Base-by-base conservation (phyloP, 2,888 invertebrate species). In the Idaea dimidiata region DNA sequence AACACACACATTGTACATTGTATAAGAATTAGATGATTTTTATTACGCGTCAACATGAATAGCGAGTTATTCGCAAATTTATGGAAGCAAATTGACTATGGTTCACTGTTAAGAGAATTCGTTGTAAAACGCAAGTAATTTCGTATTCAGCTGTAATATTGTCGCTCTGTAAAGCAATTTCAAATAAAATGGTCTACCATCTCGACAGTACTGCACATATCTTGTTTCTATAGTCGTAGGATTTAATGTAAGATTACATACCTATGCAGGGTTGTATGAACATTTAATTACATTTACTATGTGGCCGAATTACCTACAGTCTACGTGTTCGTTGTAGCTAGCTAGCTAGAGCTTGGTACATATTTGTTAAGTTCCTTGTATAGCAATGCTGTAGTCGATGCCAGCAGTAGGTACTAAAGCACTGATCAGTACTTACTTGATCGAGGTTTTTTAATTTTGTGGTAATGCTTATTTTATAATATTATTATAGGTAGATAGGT, bases 201-300 rank as follows among this genome's bases (percentile, higher is more conserved):
- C 56, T 56, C 43, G 43, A 56, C 56, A 14, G 54, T 43, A 54
- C 17, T 56, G 56, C 56, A 56, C 18, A 56, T 56, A 56, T 56
- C 56, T 56, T 56, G 56, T 56, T 43, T 56, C 56, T 56, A 14
- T 17, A 56, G 56, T 18, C 18, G 10, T 56, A 17, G 67, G 67
- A 66, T 68, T 71, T 64, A 65, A 69, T 61, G 64, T 63, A 59
- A 58, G 65, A 66, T 59, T 59, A 63, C 65, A 58, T 66, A 63
- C 65, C 58, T 66, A 56, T 58, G 60, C 60, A 60, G 60, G 55
- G 60, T 62, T 60, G 63, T 62, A 57, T 62, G 61, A 60, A 59
- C 55, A 58, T 59, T 62, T 62, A 67, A 64, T 66, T 64, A 62
- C 62, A 62, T 24, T 33, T 16, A 10, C 17, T 58, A 56, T 43